Conservation (phyloP, 2,113 vertebrate genomes). For the Brienomyrus brachyistius region DNA sequence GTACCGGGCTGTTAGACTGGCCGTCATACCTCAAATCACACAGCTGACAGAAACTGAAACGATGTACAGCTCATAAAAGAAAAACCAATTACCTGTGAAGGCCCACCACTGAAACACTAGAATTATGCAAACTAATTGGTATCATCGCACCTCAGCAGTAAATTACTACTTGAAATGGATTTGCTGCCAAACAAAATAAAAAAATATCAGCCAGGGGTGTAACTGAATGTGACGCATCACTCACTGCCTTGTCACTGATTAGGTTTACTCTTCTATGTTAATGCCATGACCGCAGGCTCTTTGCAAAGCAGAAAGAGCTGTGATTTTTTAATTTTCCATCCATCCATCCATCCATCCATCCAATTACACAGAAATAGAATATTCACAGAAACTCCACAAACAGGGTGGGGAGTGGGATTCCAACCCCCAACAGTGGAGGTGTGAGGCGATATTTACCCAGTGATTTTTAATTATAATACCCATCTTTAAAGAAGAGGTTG, state of each 20-base stretch:
- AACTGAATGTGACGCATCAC: not conserved
- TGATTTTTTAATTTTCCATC: not conserved
- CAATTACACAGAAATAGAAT: not conserved
- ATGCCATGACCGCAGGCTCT: not conserved
- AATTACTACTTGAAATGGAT: not conserved
- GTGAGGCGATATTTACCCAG: not conserved
- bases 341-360: not conserved
- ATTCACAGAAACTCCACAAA: not conserved
- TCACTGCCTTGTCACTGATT: not conserved
- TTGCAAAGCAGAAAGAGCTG: not conserved
- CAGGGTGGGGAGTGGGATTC: not conserved
- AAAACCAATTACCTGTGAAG: not conserved
- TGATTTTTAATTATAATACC: not conserved
- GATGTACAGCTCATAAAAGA: not conserved
- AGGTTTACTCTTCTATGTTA: not conserved
- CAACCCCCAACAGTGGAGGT: not conserved
- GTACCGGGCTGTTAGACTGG: not conserved
- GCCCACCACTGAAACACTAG: not conserved
- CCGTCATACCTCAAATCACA: not conserved
- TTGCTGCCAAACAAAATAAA: not conserved
- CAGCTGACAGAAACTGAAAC: not conserved
- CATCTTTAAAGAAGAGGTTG: not conserved
- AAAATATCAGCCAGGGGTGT: not conserved
- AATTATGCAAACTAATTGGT: not conserved
- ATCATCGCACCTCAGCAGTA: not conserved